Evolutionary conservation across 2,113 vertebrate species (phyloP), one percentile per base, ranked within the genome.

Genomic region (Caracal caracal): DNA sequence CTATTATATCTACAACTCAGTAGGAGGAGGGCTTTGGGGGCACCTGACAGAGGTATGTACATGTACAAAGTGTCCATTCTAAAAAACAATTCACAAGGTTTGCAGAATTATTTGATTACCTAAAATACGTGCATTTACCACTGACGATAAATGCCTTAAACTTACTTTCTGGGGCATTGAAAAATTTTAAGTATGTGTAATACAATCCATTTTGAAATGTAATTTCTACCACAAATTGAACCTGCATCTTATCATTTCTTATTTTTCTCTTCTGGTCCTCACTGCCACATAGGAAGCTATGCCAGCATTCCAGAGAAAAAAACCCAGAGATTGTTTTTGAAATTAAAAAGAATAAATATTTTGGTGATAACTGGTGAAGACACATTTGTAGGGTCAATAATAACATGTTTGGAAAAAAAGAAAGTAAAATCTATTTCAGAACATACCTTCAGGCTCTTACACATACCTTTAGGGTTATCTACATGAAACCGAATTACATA

Each of bases 371-470:
- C n/a, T 84, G 79, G 43, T n/a, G 43, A 90, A 96, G 73, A 85
- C 30, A 80, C 20, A 71, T 95, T 93, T 95, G n/a, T 79, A 80
- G 6, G 59, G 11, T 84, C 79, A 76, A 71, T 40, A 61, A 9
- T 35, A 85, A 43, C 26, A 92, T 17, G 9, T 35, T 65, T 81
- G 7, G 3, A 12, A 33, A 63, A 78, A 51, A 94, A 86, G n/a
- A 95, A 86, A 43, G 17, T 95, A 79, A 96, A 93, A 88, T 66
- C 11, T 56, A 61, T 92, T 93, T 96, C 37, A 95, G 56, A 66
- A 66, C 40, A 9, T 65, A 59, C 20, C 28, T 81, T 92, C 10
- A 82, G 43, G 59, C 11, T 70, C 13, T 90, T 68, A 87, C 13
- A 13, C 13, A 83, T 37, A 10, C 2, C 40, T 53, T 89, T 75